phyloP scores from a whole-genome alignment of 2,113 vertebrate genomes.

The Corvus cornix region DNA sequence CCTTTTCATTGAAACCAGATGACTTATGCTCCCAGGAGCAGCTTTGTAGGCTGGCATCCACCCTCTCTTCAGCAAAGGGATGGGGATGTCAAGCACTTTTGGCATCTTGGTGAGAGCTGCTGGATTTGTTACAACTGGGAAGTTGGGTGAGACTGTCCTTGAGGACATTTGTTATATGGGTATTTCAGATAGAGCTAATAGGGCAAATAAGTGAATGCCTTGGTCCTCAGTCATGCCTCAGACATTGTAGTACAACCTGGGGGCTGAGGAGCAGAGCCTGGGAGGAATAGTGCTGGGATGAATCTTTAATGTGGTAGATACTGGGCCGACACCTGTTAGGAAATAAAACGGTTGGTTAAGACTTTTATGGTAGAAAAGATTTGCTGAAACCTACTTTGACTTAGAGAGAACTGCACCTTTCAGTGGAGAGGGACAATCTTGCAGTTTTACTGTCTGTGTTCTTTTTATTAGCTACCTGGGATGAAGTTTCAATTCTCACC shows the following conservation, averaged over 20 bases:
- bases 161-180: background rate
- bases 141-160: background rate
- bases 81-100: background rate
- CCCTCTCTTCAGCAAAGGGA: background rate
- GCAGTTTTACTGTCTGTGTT: background rate
- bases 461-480: background rate
- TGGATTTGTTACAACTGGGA: background rate
- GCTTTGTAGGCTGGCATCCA: background rate
- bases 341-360: background rate
- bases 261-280: background rate
- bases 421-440: background rate
- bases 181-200: background rate
- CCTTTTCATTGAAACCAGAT: background rate
- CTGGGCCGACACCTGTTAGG: background rate
- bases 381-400: background rate
- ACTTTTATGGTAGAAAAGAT: background rate
- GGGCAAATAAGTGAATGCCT: background rate
- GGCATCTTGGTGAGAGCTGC: accelerated
- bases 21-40: background rate
- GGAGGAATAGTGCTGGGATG: background rate
- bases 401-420: background rate
- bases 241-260: accelerated
- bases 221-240: background rate
- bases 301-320: background rate
- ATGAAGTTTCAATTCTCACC: background rate